Base-by-base conservation (phyloP, 2,888 invertebrate species). In the Patella pellucida region DNA sequence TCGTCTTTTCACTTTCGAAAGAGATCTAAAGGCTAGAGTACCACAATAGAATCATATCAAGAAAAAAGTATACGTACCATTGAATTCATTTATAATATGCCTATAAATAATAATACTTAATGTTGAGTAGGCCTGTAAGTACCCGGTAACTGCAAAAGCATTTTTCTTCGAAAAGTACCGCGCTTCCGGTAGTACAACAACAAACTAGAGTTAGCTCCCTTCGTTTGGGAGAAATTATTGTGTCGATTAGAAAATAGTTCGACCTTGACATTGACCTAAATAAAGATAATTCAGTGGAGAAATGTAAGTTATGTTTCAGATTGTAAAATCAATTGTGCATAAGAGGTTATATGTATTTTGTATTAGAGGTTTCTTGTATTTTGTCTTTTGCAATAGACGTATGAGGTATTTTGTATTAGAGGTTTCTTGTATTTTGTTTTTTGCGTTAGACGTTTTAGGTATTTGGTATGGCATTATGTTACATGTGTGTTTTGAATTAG, bases 401-500 rank as follows among this genome's bases (percentile, higher is more conserved):
- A 41, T 41, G 31, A 41, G 31, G 31, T 41, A 41, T 41, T 41
- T 41, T 41, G 31, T 41, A 41, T 41, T 41, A 41, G 31, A 41
- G 31, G 31, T 41, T 41, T 41, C 31, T 41, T 5, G 31, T 41
- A 41, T 41, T 41, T 41, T 41, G 31, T 41, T 41, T 41, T 41
- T 41, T 41, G 31, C 31, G 0, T 41, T 41, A 41, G 31, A 41
- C 31, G 31, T 41, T 41, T 41, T 41, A 62, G 62, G 16, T 62
- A 62, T 62, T 19, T 62, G n/a, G 62, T 54, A 54, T 54, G 15
- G 54, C n/a, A 19, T 62, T 62, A 15, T 62, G 62, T 62, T 62
- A 62, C 62, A 62, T 62, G 16, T 62, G 62, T 62, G 16, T 62
- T 62, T 62, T 62, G 62, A 62, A 62, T 62, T 62, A 62, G 62